Evolutionary conservation across 1,140 invertebrate species (phyloP).

Genomic region (Eulimnadia texana): DNA sequence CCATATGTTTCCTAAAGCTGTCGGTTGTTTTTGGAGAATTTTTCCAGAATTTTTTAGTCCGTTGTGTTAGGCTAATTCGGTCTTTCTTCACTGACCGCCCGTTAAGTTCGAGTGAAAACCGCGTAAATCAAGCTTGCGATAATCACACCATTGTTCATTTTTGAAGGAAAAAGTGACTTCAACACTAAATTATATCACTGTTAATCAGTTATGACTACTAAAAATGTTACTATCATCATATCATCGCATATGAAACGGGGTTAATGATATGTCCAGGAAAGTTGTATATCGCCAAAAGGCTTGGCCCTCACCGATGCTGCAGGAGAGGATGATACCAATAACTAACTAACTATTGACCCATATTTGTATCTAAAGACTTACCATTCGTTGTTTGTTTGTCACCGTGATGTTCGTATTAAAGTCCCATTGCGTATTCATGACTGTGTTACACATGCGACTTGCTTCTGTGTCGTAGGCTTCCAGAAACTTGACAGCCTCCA

Average conservation of each 20-base stretch:
- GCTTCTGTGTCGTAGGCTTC: conserved; percentile 55
- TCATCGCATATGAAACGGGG: neutral
- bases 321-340: neutral
- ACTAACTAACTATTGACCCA: conserved; percentile 1
- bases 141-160: too few relatives aligned
- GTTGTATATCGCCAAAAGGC: neutral
- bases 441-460: conserved; percentile 49
- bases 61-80: too few relatives aligned
- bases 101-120: too few relatives aligned
- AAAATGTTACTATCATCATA: neutral
- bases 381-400: conserved; percentile 49
- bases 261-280: neutral
- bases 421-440: conserved; percentile 54
- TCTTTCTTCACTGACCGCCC: too few relatives aligned
- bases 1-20: too few relatives aligned
- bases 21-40: too few relatives aligned
- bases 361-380: conserved; percentile 37
- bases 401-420: conserved; percentile 66
- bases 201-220: neutral
- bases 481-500: conserved; percentile 51
- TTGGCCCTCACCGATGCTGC: neutral
- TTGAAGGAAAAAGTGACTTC: too few relatives aligned
- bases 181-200: too few relatives aligned
- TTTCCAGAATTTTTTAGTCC: too few relatives aligned
- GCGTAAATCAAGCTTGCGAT: too few relatives aligned